These are phyloP conservation scores for Corythaeola cristata DNA, from an alignment of 2,113 vertebrate genomes.

Conservation along the genomic window DNA sequence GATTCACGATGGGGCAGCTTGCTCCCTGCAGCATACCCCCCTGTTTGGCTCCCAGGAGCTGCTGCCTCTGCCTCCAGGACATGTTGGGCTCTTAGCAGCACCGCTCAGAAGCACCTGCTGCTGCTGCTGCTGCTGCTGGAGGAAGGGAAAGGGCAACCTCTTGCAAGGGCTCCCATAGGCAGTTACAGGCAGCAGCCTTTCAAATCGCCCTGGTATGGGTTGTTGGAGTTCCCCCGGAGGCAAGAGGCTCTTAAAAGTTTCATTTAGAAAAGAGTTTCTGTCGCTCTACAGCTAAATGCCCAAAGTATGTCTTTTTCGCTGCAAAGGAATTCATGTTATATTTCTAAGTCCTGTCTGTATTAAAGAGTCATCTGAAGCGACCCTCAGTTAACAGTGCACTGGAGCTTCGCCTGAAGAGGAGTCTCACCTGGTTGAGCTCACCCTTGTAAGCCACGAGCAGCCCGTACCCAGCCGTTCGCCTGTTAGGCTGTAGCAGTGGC, in stretches of 20 bases:
- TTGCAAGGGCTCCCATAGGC: neutral
- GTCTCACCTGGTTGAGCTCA: neutral
- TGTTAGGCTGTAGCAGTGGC: too few species aligned
- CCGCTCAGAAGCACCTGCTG: neutral
- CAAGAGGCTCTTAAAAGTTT: neutral
- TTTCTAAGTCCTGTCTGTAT: neutral
- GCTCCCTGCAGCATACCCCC: neutral
- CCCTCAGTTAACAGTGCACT: neutral
- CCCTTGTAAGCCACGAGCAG: too few species aligned
- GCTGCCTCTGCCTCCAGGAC: neutral
- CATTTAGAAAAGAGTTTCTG: neutral
- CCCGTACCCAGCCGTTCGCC: too few species aligned
- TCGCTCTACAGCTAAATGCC: neutral
- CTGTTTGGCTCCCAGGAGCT: neutral
- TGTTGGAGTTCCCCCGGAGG: neutral
- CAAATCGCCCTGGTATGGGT: too few species aligned
- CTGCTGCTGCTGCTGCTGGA: neutral
- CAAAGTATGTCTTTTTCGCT: neutral
- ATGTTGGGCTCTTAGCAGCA: neutral
- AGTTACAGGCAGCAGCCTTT: neutral
- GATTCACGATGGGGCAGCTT: neutral
- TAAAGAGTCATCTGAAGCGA: too few species aligned
- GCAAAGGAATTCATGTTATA: neutral
- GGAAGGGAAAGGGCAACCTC: neutral
- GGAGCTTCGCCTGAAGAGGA: too few species aligned